Evolutionary conservation across 2,888 invertebrate genomes (phyloP), one percentile per base, ranked within the genome.

Genomic region (Ochropleura leucogaster): DNA sequence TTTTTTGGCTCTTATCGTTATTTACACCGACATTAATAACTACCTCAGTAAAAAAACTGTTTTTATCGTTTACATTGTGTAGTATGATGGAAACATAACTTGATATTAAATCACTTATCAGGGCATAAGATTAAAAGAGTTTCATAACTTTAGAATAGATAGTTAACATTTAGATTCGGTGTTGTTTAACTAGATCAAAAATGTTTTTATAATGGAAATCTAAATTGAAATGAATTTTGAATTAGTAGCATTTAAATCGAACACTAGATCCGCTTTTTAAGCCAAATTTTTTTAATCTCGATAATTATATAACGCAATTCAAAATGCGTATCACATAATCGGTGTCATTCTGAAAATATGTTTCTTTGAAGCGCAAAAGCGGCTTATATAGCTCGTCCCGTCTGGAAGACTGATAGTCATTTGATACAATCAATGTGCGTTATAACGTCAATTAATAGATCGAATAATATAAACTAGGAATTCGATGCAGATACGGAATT

Each of bases 1-100:
- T 74, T 82, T 60, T 78, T 82, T 64, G 59, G 10, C 4, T 63
- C 55, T 74, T 74, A 68, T 70, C 63, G 46, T 72, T 69, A 82
- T 70, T 67, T 55, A 78, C 51, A 78, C 12, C 44, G 12, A 64
- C 46, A 68, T 63, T 68, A 73, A 73, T 68, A 53, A 68, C 18
- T 72, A 40, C 67, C 59, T 55, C 44, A 51, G 14, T 65, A 16
- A 49, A 42, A 55, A 49, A 7, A 12, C 20, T 49, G 20, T 60
- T 55, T 67, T 80, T 20, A 59, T 46, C 16, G 57, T 78, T 44
- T 53, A 74, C 42, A 51, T 51, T 51, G 30, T 42, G 51, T 44
- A 20, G 12, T 72, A 9, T 12, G 0, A 63, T 20, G 46, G n/a
- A n/a, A 57, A 66, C 10, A 57, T 30, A 79, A n/a, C 30, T 47